Conservation (phyloP, 2,113 vertebrate species). For the Siniperca chuatsi region DNA sequence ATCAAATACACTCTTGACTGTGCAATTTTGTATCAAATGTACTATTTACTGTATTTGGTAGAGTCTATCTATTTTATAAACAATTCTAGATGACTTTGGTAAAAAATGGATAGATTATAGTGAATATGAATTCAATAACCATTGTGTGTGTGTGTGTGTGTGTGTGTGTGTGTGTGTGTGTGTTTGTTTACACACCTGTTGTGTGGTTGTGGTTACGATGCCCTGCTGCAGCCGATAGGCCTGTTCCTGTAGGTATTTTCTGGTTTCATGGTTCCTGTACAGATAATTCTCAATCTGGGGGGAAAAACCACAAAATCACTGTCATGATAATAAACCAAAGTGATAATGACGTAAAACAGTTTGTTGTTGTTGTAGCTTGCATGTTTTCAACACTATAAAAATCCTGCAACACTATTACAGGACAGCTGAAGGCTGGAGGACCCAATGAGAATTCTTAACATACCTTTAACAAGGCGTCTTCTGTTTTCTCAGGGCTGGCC, state of each 20-base stretch:
- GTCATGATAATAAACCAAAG: background rate
- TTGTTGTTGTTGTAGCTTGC: background rate
- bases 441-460: background rate
- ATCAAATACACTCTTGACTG: background rate
- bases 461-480: conserved; percentile 97
- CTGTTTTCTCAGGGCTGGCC: conserved; percentile 95
- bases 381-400: background rate
- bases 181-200: conserved; percentile 86
- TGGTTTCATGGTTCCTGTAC: conserved; percentile 96
- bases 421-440: background rate
- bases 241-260: conserved; percentile 96
- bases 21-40: background rate
- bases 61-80: background rate
- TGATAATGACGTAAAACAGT: background rate
- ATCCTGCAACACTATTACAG: background rate
- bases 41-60: background rate
- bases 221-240: conserved; percentile 97
- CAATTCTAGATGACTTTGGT: background rate
- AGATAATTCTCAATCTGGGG: conserved; percentile 96
- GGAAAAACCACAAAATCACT: background rate
- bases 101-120: background rate
- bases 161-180: no score
- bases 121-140: background rate
- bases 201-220: conserved; percentile 96
- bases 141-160: no score